Evolutionary conservation across 2,888 invertebrate genomes (phyloP).

Genomic region (Taphrorychus bicolor): DNA sequence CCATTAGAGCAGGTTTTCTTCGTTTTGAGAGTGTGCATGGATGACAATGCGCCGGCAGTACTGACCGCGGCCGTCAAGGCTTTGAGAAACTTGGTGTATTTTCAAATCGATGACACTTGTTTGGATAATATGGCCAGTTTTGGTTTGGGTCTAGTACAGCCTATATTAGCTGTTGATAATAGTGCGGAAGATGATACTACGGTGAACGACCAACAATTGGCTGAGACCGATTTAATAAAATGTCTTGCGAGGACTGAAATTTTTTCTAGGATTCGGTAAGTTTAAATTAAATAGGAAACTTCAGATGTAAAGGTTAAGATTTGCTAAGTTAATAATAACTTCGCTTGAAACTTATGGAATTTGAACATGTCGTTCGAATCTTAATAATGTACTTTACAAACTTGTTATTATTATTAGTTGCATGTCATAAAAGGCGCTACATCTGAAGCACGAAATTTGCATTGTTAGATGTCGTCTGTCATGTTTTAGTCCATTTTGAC

Average conservation of each 20-base stretch:
- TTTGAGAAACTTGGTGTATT: constrained; percentile 76
- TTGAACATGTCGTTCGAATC: too few species aligned
- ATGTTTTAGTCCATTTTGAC: too few species aligned
- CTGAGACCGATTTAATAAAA: constrained; percentile 81
- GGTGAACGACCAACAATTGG: constrained; percentile 85
- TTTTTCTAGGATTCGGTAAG: constrained; percentile 71
- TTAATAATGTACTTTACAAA: not conserved
- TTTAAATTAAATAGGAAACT: too few species aligned
- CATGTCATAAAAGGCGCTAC: too few species aligned
- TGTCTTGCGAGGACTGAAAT: constrained; percentile 78
- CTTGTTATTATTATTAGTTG: not conserved
- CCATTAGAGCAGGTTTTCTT: constrained; percentile 81
- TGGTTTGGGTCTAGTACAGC: constrained; percentile 70
- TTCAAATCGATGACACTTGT: constrained; percentile 79
- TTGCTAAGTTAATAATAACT: too few species aligned
- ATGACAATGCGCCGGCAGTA: constrained; percentile 78
- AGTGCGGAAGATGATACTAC: constrained; percentile 65
- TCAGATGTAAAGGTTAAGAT: too few species aligned
- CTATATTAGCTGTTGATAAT: constrained; percentile 60
- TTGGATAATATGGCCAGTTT: constrained; percentile 74
- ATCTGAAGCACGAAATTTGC: too few species aligned
- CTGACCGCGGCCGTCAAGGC: constrained; percentile 79
- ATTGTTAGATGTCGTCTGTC: too few species aligned
- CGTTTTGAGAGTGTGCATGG: constrained; percentile 82
- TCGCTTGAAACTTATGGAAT: too few species aligned